phyloP scores from a whole-genome alignment of 2,113 vertebrate species.

The Hippolais icterina region DNA sequence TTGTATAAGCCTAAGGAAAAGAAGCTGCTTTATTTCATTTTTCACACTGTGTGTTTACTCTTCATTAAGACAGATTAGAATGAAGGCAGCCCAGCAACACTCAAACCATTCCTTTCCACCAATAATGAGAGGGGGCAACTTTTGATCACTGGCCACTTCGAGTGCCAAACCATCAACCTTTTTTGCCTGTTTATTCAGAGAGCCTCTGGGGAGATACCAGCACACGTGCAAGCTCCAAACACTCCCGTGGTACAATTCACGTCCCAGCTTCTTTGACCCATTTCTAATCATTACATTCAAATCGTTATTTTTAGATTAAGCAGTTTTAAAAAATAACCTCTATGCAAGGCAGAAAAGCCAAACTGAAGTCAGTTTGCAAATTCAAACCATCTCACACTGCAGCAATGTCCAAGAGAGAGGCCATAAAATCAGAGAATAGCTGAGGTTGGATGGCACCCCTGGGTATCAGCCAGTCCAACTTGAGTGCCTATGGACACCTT shows the following conservation, averaged over 20 bases:
- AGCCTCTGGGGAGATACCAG: not conserved
- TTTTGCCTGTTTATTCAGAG: not conserved
- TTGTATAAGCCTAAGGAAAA: not conserved
- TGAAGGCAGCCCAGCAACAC: not conserved
- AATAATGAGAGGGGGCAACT: not conserved
- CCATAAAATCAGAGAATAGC: not conserved
- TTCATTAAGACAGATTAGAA: not conserved
- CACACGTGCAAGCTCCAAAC: not conserved
- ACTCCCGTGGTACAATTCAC: not conserved
- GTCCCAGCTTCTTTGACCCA: not conserved
- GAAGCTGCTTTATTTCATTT: constrained; percentile 3
- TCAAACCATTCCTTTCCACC: not conserved
- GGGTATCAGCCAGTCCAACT: not conserved
- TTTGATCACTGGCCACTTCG: not conserved
- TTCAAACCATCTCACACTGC: not conserved
- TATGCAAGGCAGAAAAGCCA: not conserved
- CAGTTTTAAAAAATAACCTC: not conserved
- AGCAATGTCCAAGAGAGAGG: not conserved
- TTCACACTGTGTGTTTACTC: not conserved
- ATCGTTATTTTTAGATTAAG: not conserved
- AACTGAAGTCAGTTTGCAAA: not conserved
- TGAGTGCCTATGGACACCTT: not conserved
- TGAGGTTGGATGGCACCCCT: not conserved
- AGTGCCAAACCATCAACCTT: not conserved
- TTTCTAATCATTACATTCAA: not conserved